Conservation (phyloP, 2,888 invertebrate species). For the Itoplectis maculator region DNA sequence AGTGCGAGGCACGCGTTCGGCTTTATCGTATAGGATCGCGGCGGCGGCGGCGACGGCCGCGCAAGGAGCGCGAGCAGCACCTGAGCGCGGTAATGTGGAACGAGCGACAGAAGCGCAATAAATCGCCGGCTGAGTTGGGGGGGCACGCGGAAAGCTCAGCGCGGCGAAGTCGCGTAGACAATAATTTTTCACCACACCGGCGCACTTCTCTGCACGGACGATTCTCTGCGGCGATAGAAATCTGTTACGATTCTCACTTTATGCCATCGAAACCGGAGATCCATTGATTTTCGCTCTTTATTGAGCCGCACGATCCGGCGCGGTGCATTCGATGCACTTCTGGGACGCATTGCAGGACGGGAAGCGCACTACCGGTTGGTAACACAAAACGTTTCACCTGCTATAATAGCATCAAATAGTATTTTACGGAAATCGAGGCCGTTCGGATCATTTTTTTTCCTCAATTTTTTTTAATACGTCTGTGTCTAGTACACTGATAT, state of each 20-base stretch:
- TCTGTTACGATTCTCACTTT: conserved; percentile 19
- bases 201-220: background rate
- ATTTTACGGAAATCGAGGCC: background rate
- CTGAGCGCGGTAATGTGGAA: conserved; percentile 69
- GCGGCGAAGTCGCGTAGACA: conserved; percentile 5
- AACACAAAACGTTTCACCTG: conserved; percentile 41
- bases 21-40: conserved; percentile 60
- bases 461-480: background rate
- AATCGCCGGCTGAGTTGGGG: conserved; percentile 54
- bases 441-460: background rate
- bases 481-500: no score
- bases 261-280: conserved; percentile 16
- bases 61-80: conserved; percentile 66
- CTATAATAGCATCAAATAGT: background rate
- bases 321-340: conserved; percentile 43
- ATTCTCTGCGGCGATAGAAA: conserved; percentile 12
- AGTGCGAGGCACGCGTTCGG: conserved; percentile 47
- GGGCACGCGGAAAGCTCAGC: conserved; percentile 13
- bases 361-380: conserved; percentile 65
- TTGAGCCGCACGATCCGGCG: conserved; percentile 24
- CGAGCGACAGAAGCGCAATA: conserved; percentile 64
- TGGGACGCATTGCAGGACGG: conserved; percentile 44
- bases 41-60: background rate
- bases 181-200: conserved; percentile 20
- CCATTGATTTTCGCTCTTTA: conserved; percentile 38